phyloP scores from a whole-genome alignment of 2,888 invertebrate species.

The Drosophila mimica region DNA sequence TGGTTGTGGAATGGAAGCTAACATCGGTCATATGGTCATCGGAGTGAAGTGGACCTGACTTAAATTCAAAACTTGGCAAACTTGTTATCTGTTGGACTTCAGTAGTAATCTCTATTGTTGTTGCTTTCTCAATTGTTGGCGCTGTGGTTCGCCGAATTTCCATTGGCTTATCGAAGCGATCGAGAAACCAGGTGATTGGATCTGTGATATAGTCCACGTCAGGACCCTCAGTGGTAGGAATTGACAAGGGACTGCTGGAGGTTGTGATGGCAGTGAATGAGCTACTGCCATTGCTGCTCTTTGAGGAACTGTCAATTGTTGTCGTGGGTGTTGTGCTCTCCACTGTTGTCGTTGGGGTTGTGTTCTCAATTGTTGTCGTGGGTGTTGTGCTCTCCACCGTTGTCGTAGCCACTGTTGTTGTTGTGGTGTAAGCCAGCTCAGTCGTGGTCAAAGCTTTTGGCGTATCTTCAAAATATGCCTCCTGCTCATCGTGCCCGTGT shows the following conservation, averaged over 20 bases:
- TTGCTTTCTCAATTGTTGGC: conserved; percentile 12
- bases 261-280: neutral
- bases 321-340: conserved; percentile 4
- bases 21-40: conserved; percentile 10
- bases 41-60: conserved; percentile 12
- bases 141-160: conserved; percentile 60
- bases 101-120: neutral
- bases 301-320: neutral
- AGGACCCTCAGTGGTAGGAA: conserved; percentile 22
- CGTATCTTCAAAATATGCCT: conserved; percentile 53
- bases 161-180: conserved; percentile 60
- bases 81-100: neutral
- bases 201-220: conserved; percentile 38
- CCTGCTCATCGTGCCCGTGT: conserved; percentile 64
- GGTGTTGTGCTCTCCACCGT: neutral
- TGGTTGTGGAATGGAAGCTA: conserved; percentile 2
- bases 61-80: conserved; percentile 10
- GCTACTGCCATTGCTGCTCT: neutral
- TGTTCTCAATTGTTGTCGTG: conserved; percentile 1
- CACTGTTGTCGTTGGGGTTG: neutral
- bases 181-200: conserved; percentile 66
- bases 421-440: conserved; percentile 21
- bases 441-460: conserved; percentile 31
- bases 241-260: neutral
- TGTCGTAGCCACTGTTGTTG: conserved; percentile 11